These are phyloP conservation scores for Yponomeuta plumbellus DNA, from an alignment of 2,888 invertebrate species.

Conservation along the genomic window DNA sequence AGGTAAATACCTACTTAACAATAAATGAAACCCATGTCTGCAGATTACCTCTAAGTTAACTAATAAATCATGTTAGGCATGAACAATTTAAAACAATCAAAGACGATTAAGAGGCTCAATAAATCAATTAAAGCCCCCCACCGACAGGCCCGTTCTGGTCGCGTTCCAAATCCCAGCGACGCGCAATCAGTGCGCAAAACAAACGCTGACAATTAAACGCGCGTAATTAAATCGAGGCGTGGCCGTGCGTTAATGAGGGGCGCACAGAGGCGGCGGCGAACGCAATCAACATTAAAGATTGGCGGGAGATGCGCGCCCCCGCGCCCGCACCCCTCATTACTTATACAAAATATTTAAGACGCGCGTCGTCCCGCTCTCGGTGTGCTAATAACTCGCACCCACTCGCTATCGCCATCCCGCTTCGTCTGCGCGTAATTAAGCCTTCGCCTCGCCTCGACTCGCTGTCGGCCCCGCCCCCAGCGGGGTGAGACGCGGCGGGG, in stretches of 20 bases:
- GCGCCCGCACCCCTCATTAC: conserved; percentile 76
- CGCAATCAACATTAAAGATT: conserved; percentile 76
- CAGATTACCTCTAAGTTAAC: not conserved
- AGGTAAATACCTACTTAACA: too few species aligned
- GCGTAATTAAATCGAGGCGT: conserved; percentile 73
- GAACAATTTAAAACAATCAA: conserved; percentile 6
- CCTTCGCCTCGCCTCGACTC: conserved; percentile 72
- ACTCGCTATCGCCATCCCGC: conserved; percentile 72
- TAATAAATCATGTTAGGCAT: conserved; percentile 1
- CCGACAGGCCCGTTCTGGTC: not conserved
- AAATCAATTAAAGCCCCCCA: not conserved
- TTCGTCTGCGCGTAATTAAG: conserved; percentile 73
- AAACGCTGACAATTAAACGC: conserved; percentile 57
- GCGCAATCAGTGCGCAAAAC: conserved; percentile 36
- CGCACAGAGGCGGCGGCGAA: conserved; percentile 68
- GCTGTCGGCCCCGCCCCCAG: conserved; percentile 57
- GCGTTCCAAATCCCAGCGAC: conserved; percentile 4
- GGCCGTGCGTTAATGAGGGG: conserved; percentile 72
- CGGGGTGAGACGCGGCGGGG: conserved; percentile 29
- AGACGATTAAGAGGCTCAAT: not conserved
- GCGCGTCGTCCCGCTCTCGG: conserved; percentile 78
- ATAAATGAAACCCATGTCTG: too few species aligned
- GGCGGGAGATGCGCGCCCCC: conserved; percentile 72
- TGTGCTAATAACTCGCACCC: conserved; percentile 81
- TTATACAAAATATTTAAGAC: conserved; percentile 78